These are phyloP conservation scores for Rhamphomyia laevipes DNA, from an alignment of 2,888 invertebrate genomes.

Conservation along the genomic window DNA sequence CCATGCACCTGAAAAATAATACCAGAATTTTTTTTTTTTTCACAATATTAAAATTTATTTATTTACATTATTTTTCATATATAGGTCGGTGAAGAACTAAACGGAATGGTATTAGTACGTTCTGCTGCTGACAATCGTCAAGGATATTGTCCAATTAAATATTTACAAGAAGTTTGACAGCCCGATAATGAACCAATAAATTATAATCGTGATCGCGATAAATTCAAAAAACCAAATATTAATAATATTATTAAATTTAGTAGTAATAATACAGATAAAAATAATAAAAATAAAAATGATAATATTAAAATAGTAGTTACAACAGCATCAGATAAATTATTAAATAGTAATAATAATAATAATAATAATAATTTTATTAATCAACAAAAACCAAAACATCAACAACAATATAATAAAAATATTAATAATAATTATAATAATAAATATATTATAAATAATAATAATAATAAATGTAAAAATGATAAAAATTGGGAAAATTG, in stretches of 20 bases:
- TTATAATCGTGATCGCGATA: slow-evolving; percentile 28
- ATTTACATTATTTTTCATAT: neutral
- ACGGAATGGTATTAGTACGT: slow-evolving; percentile 88
- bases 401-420: slow-evolving; percentile 5
- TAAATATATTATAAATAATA: slow-evolving; percentile 18
- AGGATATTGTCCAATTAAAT: slow-evolving; percentile 87
- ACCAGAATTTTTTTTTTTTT: no score
- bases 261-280: slow-evolving; percentile 23
- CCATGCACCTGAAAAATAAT: no score
- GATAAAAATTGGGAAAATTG: slow-evolving; percentile 39
- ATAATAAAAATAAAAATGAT: slow-evolving; percentile 33
- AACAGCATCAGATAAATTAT: slow-evolving; percentile 2
- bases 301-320: slow-evolving; percentile 33
- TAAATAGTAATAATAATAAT: slow-evolving; percentile 11
- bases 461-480: slow-evolving; percentile 28
- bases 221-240: slow-evolving; percentile 28
- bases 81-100: slow-evolving; percentile 73
- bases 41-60: no score
- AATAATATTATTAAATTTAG: slow-evolving; percentile 1
- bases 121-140: slow-evolving; percentile 82
- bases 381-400: slow-evolving; percentile 17
- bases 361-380: neutral
- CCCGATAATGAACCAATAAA: slow-evolving; percentile 40
- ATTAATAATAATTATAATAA: slow-evolving; percentile 10
- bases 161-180: slow-evolving; percentile 90